A percentile compares a stretch with the other conserved stretches of the same genome.
phyloP scores from a whole-genome alignment of 1,140 invertebrate genomes.

The Calliopsis andreniformis region DNA sequence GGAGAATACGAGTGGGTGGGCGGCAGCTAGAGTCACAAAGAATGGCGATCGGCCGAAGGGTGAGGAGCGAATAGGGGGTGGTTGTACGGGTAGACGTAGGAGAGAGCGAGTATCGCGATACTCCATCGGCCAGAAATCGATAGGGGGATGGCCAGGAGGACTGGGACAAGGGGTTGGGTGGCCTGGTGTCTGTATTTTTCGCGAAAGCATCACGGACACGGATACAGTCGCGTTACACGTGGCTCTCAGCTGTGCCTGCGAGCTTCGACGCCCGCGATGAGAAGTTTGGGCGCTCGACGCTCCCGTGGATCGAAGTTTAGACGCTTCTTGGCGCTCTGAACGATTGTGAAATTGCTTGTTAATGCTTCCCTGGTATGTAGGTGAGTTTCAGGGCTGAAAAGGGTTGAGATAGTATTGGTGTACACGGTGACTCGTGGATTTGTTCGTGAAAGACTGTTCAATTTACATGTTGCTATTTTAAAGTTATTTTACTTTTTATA shows the following conservation, averaged over 20 bases:
- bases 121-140: conserved; percentile 78
- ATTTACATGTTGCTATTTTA: too few species aligned
- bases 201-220: conserved; percentile 73
- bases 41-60: conserved; percentile 49
- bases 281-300: not conserved
- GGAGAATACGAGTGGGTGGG: conserved; percentile 2
- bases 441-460: too few species aligned
- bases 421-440: too few species aligned
- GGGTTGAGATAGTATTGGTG: too few species aligned
- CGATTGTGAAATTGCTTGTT: too few species aligned
- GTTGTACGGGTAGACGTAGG: conserved; percentile 11
- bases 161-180: conserved; percentile 44
- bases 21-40: conserved; percentile 44
- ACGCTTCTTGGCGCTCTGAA: too few species aligned
- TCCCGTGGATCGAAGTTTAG: too few species aligned
- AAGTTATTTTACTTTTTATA: too few species aligned
- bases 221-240: conserved; percentile 65
- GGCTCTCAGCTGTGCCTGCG: conserved; percentile 67
- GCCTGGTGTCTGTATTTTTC: conserved; percentile 72
- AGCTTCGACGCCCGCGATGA: not conserved
- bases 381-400: too few species aligned
- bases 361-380: too few species aligned
- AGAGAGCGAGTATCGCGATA: conserved; percentile 75
- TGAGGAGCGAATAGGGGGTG: too few species aligned
- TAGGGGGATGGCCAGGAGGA: conserved; percentile 72